Conservation (phyloP, 2,888 invertebrate genomes). For the Agrotis exclamationis region DNA sequence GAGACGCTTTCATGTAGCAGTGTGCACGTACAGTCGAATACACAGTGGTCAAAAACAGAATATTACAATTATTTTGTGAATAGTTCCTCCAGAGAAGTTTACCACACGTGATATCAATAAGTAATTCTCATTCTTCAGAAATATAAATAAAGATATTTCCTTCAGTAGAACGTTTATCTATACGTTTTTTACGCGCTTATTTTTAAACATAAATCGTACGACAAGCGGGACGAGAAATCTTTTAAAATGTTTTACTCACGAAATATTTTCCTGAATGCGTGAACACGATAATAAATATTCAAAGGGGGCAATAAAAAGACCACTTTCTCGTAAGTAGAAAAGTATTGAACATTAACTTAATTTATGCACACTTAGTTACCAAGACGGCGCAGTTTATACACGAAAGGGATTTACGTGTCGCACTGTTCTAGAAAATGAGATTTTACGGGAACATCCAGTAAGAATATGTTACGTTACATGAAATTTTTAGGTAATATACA, state of each 20-base stretch:
- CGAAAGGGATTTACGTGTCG: slow-evolving; percentile 83
- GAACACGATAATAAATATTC: slow-evolving; percentile 86
- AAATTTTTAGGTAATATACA: background rate
- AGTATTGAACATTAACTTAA: slow-evolving; percentile 90
- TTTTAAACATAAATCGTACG: slow-evolving; percentile 40
- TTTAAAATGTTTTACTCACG: slow-evolving; percentile 68
- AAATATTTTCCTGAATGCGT: slow-evolving; percentile 78
- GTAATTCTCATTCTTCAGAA: background rate
- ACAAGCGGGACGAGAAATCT: slow-evolving; percentile 60
- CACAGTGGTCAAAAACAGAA: background rate
- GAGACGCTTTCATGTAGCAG: slow-evolving; percentile 70
- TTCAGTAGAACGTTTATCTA: background rate
- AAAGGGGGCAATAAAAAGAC: slow-evolving; percentile 86
- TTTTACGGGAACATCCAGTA: slow-evolving; percentile 58
- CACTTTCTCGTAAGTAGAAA: slow-evolving; percentile 89
- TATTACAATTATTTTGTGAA: no score
- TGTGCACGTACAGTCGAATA: slow-evolving; percentile 37
- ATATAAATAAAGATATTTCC: background rate
- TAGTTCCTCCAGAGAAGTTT: background rate
- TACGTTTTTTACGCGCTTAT: slow-evolving; percentile 10
- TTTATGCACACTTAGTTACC: slow-evolving; percentile 89
- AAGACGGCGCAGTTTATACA: slow-evolving; percentile 79
- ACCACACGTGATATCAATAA: background rate
- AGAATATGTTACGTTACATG: slow-evolving; percentile 38
- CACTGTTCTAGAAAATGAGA: slow-evolving; percentile 77